Evolutionary conservation across 2,113 vertebrate genomes (phyloP).

Genomic region (Danionella cerebrum): DNA sequence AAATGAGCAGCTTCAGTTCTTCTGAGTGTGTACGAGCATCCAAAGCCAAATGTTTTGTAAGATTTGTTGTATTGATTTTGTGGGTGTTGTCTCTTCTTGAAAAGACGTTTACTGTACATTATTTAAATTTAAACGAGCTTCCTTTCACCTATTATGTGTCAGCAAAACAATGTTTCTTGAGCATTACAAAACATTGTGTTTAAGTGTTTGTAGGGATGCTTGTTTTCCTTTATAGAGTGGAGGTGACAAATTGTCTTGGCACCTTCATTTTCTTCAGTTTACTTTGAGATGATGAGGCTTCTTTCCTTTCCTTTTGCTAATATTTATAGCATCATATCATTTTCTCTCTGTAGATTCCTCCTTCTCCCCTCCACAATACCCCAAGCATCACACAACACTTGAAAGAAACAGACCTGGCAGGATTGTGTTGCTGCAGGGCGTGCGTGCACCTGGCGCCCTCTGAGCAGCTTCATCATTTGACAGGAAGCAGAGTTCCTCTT

Average conservation of each 20-base stretch:
- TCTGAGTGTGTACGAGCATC: too few relatives aligned
- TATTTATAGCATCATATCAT: not conserved
- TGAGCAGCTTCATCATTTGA: conserved; percentile 19
- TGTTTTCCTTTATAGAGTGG: not conserved
- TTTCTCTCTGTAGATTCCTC: not conserved
- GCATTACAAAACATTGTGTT: not conserved
- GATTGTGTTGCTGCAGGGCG: conserved; percentile 29
- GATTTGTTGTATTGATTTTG: too few relatives aligned
- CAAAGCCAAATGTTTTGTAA: too few relatives aligned
- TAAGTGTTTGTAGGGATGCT: not conserved
- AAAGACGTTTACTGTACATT: too few relatives aligned
- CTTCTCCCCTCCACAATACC: conserved; percentile 1
- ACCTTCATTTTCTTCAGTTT: not conserved
- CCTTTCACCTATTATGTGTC: too few relatives aligned
- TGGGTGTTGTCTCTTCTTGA: too few relatives aligned
- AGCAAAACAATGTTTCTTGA: not conserved
- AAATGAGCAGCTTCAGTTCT: too few relatives aligned
- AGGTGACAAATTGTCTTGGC: not conserved
- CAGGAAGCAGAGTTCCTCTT: not conserved
- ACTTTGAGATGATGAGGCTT: not conserved
- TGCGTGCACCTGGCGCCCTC: conserved; percentile 27
- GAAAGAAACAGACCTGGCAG: conserved; percentile 18
- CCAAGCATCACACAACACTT: not conserved
- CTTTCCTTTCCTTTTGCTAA: not conserved
- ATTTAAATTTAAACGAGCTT: too few relatives aligned